Base-by-base conservation (phyloP, 2,113 vertebrate species). In the Hiodon alosoides region DNA sequence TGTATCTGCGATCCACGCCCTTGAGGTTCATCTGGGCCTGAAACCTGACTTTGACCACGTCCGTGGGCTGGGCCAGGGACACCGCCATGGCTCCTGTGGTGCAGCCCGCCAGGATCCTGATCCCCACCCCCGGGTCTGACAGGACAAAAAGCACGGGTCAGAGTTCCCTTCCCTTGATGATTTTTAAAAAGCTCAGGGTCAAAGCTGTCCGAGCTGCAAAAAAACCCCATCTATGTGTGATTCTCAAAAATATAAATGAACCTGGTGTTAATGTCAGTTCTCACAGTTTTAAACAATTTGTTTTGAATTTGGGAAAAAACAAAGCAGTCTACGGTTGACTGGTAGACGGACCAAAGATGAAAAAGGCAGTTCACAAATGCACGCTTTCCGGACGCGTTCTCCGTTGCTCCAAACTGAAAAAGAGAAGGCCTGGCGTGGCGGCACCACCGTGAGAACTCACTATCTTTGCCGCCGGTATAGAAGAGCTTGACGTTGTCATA, bases 31-130 rank as follows among this genome's bases (percentile, higher is more conserved):
- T 87, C 85, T 94, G 93, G 0, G 93, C 94, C 71, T 95, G 94
- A 68, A 95, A 92, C 51, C 93, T 82, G 78, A 95, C 93, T 81
- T 95, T 94, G 54, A 93, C 92, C 3, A 95, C 94, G 8, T 95
- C 94, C 0, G 93, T 95, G 57, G 94, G 93, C 73, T 96, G 93
- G 9, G 93, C 94, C 1, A 93, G 82, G 3, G 91, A 88, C 54
- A 95, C 93, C 0, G 93, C 93, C 87, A 94, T 85, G 1, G 93
- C 92, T 2, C 93, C 93, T 0, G 93, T 96, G 2, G 90, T 93
- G 77, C 93, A 90, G 62, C 93, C 94, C 0, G 92, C 94, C 52
- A 91, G 81, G 76, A 95, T 92, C 67, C 89, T 89, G 3, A 85
- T 74, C 50, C 87, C 79, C 1, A 96, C 81, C 4, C 83, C 72